Conservation (phyloP, 2,113 vertebrate species). For the Gobius niger region DNA sequence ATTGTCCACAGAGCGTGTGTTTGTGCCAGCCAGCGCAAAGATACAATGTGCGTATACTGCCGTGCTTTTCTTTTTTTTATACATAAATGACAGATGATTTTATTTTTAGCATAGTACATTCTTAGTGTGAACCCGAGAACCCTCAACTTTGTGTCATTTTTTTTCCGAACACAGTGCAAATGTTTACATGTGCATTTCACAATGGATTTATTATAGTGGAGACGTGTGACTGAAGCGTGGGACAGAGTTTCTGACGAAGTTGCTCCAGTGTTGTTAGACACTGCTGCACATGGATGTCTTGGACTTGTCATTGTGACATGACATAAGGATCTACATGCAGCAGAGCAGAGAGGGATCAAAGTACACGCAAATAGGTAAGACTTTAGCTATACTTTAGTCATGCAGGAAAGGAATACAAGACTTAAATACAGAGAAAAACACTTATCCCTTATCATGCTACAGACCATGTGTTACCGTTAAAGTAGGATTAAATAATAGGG, state of each 20-base stretch:
- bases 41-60: slow-evolving; percentile 55
- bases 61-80: slow-evolving; percentile 5
- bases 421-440: not conserved
- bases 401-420: not conserved
- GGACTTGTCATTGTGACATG: slow-evolving; percentile 27
- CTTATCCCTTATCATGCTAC: not conserved
- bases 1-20: slow-evolving; percentile 60
- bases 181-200: slow-evolving; percentile 47
- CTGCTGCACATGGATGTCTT: slow-evolving; percentile 13
- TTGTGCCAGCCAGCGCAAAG: slow-evolving; percentile 74
- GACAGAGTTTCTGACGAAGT: slow-evolving; percentile 11
- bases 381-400: not conserved
- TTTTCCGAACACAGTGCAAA: too few relatives aligned
- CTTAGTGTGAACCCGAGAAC: too few relatives aligned
- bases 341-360: not conserved
- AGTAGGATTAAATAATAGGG: not conserved
- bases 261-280: slow-evolving; percentile 27
- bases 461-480: not conserved
- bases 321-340: slow-evolving; percentile 19
- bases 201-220: slow-evolving; percentile 63
- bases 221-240: slow-evolving; percentile 39
- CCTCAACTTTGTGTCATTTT: too few relatives aligned
- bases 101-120: not conserved
- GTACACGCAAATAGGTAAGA: slow-evolving; percentile 44
- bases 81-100: slow-evolving; percentile 7